These are phyloP conservation scores for Hippocampus kuda DNA, from an alignment of 2,797 vertebrate species.

Conservation along the genomic window DNA sequence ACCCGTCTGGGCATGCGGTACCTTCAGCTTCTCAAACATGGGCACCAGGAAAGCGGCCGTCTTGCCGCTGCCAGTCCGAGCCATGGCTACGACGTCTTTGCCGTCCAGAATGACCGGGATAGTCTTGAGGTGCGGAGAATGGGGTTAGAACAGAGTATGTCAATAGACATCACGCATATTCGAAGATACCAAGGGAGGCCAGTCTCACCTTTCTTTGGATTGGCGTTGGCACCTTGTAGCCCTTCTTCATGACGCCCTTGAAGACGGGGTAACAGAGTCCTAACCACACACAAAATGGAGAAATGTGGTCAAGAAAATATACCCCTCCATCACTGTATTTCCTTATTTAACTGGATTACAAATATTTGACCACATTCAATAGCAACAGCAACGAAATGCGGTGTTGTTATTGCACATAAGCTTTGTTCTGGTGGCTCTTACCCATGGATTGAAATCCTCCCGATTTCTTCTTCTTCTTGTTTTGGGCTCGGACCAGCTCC, in stretches of 20 bases:
- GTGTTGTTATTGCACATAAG: not conserved
- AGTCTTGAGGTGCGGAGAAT: conserved; percentile 57
- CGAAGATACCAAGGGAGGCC: not conserved
- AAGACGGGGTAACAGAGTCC: conserved; percentile 88
- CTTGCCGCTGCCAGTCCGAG: conserved; percentile 90
- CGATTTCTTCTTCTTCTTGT: conserved; percentile 98
- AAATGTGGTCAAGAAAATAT: not conserved
- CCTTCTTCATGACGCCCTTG: conserved; percentile 94
- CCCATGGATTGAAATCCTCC: conserved; percentile 99
- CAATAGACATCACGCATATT: not conserved
- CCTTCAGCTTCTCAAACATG: conserved; percentile 90
- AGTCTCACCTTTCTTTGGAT: conserved; percentile 87
- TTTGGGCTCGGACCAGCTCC: conserved; percentile 84
- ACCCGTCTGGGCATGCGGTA: conserved; percentile 77
- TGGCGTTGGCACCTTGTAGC: conserved; percentile 95
- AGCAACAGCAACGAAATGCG: not conserved
- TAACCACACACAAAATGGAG: conserved; percentile 32
- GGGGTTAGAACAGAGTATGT: not conserved
- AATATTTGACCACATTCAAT: not conserved
- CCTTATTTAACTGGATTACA: not conserved
- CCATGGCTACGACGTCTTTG: conserved; percentile 94
- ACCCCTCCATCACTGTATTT: no score
- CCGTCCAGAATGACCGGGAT: conserved; percentile 85
- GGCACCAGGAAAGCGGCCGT: conserved; percentile 93
- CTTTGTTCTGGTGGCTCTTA: conserved; percentile 39